Base-by-base conservation (phyloP, 1,140 invertebrate genomes). In the Pachypsylla venusta region DNA sequence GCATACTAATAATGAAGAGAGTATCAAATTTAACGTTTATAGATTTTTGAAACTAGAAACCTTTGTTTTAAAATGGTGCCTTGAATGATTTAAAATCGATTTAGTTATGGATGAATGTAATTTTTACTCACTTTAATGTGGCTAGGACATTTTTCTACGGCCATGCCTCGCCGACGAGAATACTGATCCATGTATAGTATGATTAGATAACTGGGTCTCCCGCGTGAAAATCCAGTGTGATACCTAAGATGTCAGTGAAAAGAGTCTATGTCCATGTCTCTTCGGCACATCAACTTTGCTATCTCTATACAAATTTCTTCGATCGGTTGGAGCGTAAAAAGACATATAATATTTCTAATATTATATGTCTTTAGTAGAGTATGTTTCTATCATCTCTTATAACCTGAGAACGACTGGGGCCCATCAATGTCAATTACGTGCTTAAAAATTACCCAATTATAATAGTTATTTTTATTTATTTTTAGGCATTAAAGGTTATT, bases 401-500 rank as follows among this genome's bases (percentile, higher is more conserved):
- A 35, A 35, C n/a, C 7, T 10, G 30, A 35, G 30, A 35, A 35
- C 7, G n/a, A 35, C 7, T 10, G n/a, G 30, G 30, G n/a, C 7
- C 7, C 7, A 35, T 10, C 7, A 35, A 35, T 35, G 30, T 35
- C 7, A n/a, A 35, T n/a, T 35, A n/a, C 7, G 30, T 7, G 30
- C 7, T 35, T 35, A 10, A 7, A 7, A 10, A 10, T 35, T n/a
- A 35, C 30, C 7, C 7, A 35, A 35, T 35, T 35, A 10, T 35
- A 10, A 35, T 35, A n/a, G 7, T 10, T 35, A 10, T 35, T 35
- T n/a, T n/a, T 35, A 10, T 7, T 35, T 35, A n/a, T 48, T 48
- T n/a, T 22, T 67, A 14, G 78, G 78, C 12, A 74, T 95, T 19
- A 76, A 89, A 62, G 89, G 92, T 16, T 78, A 80, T 60, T 80